Conservation (phyloP, 2,113 vertebrate species). For the Actenoides hombroni region DNA sequence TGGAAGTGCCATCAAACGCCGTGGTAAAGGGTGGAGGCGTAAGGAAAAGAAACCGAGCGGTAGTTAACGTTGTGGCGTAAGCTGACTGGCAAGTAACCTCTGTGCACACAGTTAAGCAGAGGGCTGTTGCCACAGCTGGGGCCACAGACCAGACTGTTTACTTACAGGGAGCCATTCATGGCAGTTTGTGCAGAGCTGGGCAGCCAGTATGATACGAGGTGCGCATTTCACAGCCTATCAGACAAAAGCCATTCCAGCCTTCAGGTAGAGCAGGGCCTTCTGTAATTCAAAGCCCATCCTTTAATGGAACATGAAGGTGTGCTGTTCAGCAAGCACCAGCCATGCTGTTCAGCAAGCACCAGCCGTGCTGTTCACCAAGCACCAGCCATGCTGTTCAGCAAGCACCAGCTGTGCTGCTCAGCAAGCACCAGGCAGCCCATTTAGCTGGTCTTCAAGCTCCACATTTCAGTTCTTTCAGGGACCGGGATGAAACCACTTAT, state of each 20-base stretch:
- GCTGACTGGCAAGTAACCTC: neutral
- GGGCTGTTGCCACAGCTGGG: neutral
- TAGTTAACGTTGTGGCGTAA: neutral
- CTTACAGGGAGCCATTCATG: neutral
- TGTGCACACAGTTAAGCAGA: neutral
- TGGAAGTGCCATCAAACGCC: accelerated
- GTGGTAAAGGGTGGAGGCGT: neutral
- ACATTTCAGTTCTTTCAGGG: neutral
- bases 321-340: neutral
- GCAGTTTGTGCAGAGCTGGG: neutral
- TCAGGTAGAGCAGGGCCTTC: neutral
- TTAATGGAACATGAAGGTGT: neutral
- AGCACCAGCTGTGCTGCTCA: neutral
- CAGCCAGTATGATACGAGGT: accelerated
- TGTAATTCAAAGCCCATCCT: neutral
- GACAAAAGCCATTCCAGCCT: neutral
- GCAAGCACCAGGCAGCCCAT: neutral
- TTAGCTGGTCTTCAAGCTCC: neutral
- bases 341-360: no score
- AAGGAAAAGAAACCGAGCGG: neutral
- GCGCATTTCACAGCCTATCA: neutral
- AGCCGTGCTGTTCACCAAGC: neutral
- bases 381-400: no score
- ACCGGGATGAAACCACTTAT: no score
- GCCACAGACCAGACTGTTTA: neutral